Evolutionary conservation across 2,797 vertebrate species (phyloP), one percentile per base, ranked within the genome.

Genomic region (Spinus pinus): DNA sequence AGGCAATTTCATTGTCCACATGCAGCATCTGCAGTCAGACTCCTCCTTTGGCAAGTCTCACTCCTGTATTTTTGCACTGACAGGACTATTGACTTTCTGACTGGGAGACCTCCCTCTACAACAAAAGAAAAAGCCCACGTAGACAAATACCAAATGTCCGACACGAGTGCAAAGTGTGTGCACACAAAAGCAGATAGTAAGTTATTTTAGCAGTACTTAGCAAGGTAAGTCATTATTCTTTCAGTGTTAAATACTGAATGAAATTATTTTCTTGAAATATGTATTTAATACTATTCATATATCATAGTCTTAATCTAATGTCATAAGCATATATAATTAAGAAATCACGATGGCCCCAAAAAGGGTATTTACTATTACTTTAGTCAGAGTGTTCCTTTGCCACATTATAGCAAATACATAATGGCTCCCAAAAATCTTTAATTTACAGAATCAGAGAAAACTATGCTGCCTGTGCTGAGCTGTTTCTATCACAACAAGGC

Each of bases 211-310:
- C 30, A 33, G 19, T 49, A 44, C 11, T 61, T 50, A 67, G 33
- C 11, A 71, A 65, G 16, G 46, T 8, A 56, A 81, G 20, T 20
- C 74, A 20, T 4, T 44, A 10, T 50, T 54, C 58, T 71, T 90
- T 81, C 37, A 78, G 24, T 50, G 37, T 73, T 58, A 35, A 54
- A 39, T n/a, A 54, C 5, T 21, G 23, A 88, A 70, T 54, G 1
- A 66, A 92, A 82, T 70, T 0, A 75, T 74, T 89, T 85, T 88
- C 50, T 86, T 79, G 60, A 93, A 88, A 92, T 31, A 7, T 1
- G 1, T 16, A 39, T 16, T 56, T 73, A 42, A 75, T 19, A 33
- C 39, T 65, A 62, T 58, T 39, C 28, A 28, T 11, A 7, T 62
- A 67, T 50, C n/a, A 37, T 5, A 62, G 16, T 47, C 31, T n/a